Evolutionary conservation across 2,888 invertebrate genomes (phyloP), one percentile per base, ranked within the genome.

Genomic region (Polymixis flavicincta): DNA sequence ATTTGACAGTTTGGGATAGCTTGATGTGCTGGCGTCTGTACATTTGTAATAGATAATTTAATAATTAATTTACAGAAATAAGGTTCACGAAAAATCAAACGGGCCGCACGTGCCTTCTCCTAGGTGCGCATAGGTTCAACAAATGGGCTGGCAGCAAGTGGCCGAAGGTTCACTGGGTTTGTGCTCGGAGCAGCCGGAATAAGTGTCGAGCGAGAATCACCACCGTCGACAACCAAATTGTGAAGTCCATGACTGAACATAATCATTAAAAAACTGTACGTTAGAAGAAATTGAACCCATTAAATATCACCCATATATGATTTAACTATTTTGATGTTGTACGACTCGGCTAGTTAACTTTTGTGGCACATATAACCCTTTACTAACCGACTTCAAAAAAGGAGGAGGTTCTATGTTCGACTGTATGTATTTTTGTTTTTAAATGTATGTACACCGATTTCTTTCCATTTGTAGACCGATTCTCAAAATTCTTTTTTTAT

Each of bases 121-220:
- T 75, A 42, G 75, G 65, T 32, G 2, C 2, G n/a, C 57, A 75
- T 50, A 65, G 65, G 22, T 92, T 85, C 72, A 89, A 90, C 57
- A 87, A 72, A 68, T 85, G 85, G 73, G 69, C 77, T 61, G 79
- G 85, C 32, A 88, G 85, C 63, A 87, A 67, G 28, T 84, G 76
- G 0, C 42, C 80, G 2, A 85, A 78, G 45, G 76, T 76, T 1
- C 82, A 81, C 0, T 92, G 91, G 90, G 75, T 83, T 17, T 92
- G 90, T 67, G 11, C 7, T 6, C 50, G n/a, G 42, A 72, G n/a
- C 14, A 28, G 52, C 3, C 50, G 32, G 0, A 0, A 25, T 0
- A 80, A 55, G 61, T 80, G 81, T 11, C 71, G 81, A 32, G 80
- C 81, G 13, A 71, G 59, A 55, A n/a, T 80, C 28, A 76, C 64